phyloP scores from a whole-genome alignment of 2,113 vertebrate genomes.

The Oryctolagus cuniculus region DNA sequence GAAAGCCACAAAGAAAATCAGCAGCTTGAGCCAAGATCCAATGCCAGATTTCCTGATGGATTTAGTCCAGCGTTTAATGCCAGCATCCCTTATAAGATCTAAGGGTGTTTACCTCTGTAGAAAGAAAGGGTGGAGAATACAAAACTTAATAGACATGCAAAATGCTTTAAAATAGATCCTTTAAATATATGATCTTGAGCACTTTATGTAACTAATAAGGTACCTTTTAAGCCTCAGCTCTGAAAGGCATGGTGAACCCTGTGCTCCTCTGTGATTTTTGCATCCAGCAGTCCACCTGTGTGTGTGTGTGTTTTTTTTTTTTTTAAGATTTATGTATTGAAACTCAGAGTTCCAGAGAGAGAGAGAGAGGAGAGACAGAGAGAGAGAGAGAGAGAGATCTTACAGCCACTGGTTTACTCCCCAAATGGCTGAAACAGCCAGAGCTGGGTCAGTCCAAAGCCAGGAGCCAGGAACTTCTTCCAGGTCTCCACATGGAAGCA shows the following conservation, averaged over 20 bases:
- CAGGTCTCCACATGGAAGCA: no score
- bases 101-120: conserved; percentile 37
- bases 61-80: conserved; percentile 38
- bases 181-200: conserved; percentile 23
- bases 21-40: conserved; percentile 41
- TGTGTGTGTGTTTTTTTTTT: no score
- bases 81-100: background rate
- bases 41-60: conserved; percentile 50
- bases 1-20: conserved; percentile 36
- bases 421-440: no score
- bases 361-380: no score
- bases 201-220: conserved; percentile 43
- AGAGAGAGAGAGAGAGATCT: no score
- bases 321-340: no score
- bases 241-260: background rate
- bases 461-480: no score
- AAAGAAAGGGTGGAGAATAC: background rate
- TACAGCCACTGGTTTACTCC: no score
- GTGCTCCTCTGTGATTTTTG: background rate
- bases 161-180: conserved; percentile 16
- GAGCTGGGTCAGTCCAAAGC: no score
- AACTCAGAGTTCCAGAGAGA: no score
- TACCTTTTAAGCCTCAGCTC: conserved; percentile 22
- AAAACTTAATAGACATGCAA: conserved; percentile 30
- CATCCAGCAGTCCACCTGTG: background rate